A percentile compares a stretch with the other conserved stretches of the same genome.
phyloP scores from a whole-genome alignment of 1,140 invertebrate genomes.

The Drosophila biarmipes region DNA sequence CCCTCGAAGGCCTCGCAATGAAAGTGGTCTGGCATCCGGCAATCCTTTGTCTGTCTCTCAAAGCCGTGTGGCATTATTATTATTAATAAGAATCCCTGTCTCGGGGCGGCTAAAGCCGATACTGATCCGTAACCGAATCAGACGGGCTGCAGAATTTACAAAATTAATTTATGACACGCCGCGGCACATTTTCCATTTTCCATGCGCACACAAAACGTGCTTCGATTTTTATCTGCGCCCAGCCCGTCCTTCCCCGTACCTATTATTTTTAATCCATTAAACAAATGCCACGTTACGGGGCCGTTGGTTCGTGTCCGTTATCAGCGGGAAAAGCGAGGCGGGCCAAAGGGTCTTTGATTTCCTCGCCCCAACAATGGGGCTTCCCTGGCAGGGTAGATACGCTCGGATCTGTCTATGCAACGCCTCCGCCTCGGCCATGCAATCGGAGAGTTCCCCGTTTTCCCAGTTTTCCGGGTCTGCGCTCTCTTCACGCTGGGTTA shows the following conservation, averaged over 20 bases:
- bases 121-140: conserved; percentile 43
- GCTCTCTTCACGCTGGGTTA: conserved; percentile 62
- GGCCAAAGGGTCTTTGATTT: conserved; percentile 73
- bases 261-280: conserved; percentile 83
- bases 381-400: conserved; percentile 56
- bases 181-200: conserved; percentile 69
- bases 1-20: conserved; percentile 47
- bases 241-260: conserved; percentile 27
- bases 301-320: conserved; percentile 58
- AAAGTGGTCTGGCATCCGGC: conserved; percentile 39
- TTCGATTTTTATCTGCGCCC: conserved; percentile 66
- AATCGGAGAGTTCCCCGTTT: conserved; percentile 51
- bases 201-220: conserved; percentile 61
- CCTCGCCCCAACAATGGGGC: conserved; percentile 42
- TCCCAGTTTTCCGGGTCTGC: conserved; percentile 14
- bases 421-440: conserved; percentile 63
- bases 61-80: conserved; percentile 57
- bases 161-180: conserved; percentile 79
- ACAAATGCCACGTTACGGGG: conserved; percentile 74
- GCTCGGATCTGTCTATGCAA: conserved; percentile 24
- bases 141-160: conserved; percentile 61
- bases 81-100: conserved; percentile 52
- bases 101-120: conserved; percentile 28
- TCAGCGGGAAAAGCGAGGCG: conserved; percentile 54
- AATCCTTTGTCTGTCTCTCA: conserved; percentile 60